phyloP scores from a whole-genome alignment of 1,140 invertebrate species.

The Mesaphorura yosii region DNA sequence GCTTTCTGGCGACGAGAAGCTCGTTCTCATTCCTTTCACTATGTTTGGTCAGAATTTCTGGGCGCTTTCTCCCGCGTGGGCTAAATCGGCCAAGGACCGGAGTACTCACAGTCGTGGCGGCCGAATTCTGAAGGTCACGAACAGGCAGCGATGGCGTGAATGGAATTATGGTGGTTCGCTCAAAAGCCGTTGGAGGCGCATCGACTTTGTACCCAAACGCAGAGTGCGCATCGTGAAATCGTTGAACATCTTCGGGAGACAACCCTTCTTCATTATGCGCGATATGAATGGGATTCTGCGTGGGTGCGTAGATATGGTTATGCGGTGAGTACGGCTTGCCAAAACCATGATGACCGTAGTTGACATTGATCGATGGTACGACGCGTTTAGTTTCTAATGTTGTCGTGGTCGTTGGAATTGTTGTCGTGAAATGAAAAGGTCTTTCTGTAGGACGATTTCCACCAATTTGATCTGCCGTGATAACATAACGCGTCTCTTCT shows the following conservation, averaged over 20 bases:
- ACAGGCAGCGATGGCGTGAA: background rate
- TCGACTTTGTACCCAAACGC: constrained; percentile 27
- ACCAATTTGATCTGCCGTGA: constrained; percentile 29
- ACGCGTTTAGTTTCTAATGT: background rate
- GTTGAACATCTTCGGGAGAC: constrained; percentile 23
- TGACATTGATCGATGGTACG: too few relatives aligned
- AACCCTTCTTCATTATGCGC: constrained; percentile 19
- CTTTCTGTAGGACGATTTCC: constrained; percentile 26
- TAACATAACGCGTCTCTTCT: constrained; percentile 15
- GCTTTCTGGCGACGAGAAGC: too few relatives aligned
- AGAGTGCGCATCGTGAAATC: constrained; percentile 18
- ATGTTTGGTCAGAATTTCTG: background rate
- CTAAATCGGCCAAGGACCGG: background rate
- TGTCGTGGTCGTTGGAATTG: constrained; percentile 8
- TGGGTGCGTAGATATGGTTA: constrained; percentile 27
- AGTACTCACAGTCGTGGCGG: background rate
- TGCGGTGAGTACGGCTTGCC: constrained; percentile 17
- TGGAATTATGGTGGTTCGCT: background rate
- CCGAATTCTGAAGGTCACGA: background rate
- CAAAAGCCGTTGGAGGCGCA: background rate
- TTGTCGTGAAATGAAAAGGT: constrained; percentile 28
- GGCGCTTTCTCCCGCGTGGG: background rate
- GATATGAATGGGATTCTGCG: constrained; percentile 22
- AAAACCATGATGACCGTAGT: too few relatives aligned
- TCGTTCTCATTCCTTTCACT: too few relatives aligned